Conservation (phyloP, 2,113 vertebrate genomes). For the Ellobius talpinus region DNA sequence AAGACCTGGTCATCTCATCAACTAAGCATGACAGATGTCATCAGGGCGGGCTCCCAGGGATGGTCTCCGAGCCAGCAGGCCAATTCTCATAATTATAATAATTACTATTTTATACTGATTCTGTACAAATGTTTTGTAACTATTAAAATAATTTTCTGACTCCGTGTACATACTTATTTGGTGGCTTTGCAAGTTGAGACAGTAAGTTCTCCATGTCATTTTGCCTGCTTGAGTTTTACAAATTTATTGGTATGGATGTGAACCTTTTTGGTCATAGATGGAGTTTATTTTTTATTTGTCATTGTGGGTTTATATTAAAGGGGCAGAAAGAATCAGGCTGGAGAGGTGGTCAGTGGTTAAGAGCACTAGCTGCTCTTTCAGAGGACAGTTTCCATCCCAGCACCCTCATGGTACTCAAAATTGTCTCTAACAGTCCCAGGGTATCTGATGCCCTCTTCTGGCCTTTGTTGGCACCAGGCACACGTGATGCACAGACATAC, state of each 20-base stretch:
- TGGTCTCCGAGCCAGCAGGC: slow-evolving; percentile 84
- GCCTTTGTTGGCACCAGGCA: background rate
- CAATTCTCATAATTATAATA: slow-evolving; percentile 88
- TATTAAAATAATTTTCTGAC: slow-evolving; percentile 92
- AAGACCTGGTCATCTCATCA: slow-evolving; percentile 82
- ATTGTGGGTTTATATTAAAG: slow-evolving; percentile 51
- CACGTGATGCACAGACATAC: background rate
- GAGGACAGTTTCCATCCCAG: too few species aligned
- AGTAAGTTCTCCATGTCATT: slow-evolving; percentile 48
- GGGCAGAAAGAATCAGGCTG: background rate
- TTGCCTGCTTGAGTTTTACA: background rate
- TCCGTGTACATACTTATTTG: slow-evolving; percentile 74
- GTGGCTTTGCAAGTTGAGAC: slow-evolving; percentile 58
- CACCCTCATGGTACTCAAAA: background rate
- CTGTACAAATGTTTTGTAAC: slow-evolving; percentile 91
- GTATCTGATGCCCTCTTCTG: background rate
- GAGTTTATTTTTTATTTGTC: slow-evolving; percentile 18
- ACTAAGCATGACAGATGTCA: slow-evolving; percentile 84
- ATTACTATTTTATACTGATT: slow-evolving; percentile 90
- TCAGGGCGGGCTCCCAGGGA: slow-evolving; percentile 80
- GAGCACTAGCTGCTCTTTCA: background rate
- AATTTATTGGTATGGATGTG: background rate
- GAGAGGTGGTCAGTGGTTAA: background rate
- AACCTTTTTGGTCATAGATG: background rate
- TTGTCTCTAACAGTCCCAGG: background rate